A percentile compares a stretch with the other conserved stretches of the same genome.
phyloP scores from a whole-genome alignment of 2,113 vertebrate genomes.

The Pelecanoides urinatrix region DNA sequence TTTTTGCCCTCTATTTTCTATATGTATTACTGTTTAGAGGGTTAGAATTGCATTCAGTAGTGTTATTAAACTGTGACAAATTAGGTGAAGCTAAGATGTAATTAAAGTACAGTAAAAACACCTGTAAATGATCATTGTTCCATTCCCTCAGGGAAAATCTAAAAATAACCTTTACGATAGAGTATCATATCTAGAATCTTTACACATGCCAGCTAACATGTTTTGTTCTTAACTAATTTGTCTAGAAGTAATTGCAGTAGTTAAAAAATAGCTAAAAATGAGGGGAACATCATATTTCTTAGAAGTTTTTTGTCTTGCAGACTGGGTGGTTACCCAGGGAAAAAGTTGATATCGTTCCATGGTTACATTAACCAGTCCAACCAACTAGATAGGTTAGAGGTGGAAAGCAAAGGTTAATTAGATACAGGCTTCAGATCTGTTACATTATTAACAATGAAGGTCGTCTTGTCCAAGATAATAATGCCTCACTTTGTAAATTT shows the following conservation, averaged over 20 bases:
- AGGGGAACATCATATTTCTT: neutral
- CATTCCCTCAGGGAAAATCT: neutral
- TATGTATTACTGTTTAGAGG: neutral
- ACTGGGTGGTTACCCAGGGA: neutral
- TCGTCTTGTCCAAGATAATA: neutral
- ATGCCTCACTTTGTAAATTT: neutral
- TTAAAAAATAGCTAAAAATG: neutral
- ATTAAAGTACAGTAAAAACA: neutral
- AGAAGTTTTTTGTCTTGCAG: neutral
- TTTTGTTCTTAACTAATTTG: neutral
- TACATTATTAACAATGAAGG: neutral
- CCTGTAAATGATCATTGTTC: neutral
- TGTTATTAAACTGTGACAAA: constrained; percentile 22
- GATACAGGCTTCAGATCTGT: constrained; percentile 6
- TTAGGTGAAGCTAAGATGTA: neutral
- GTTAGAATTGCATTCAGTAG: neutral
- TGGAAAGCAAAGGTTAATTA: neutral
- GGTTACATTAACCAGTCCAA: neutral
- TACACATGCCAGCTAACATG: neutral
- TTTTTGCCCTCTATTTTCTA: neutral
- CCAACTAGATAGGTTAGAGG: neutral
- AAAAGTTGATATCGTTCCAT: constrained; percentile 5
- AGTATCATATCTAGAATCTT: neutral
- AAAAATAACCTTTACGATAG: neutral
- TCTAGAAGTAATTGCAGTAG: neutral